Base-by-base conservation (phyloP, 2,888 invertebrate species). In the Axea sp. region DNA sequence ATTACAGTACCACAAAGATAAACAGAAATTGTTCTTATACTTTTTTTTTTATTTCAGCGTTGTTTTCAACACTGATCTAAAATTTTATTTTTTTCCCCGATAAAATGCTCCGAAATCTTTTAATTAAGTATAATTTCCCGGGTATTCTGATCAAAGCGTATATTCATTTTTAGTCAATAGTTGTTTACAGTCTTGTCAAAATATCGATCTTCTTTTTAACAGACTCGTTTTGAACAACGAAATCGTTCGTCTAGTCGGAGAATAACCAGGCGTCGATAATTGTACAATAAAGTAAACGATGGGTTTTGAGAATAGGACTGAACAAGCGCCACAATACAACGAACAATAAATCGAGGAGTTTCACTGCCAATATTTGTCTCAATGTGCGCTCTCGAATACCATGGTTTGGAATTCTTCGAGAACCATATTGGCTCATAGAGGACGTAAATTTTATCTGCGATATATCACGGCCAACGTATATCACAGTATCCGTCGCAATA, bases 331-430 rank as follows among this genome's bases (percentile, higher is more conserved):
- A 26, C 47, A 41, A 41, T 41, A 41, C 31, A 12, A 41, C 9
- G 31, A 7, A 14, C 41, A 26, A 62, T 62, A 51, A 62, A 62
- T 62, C 33, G 51, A 31, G 2, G 26, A 31, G 12, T 51, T 64
- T 43, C 41, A 39, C 41, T 64, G 37, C 51, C 62, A 64, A 64
- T 64, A 64, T 64, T 64, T 64, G 49, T 65, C 53, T 45, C 64
- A 53, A 53, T 64, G 43, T 35, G 35, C 12, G 53, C 28, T 41
- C 43, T 37, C 17, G 43, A 51, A 41, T 41, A 30, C 11, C 6
- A 15, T 19, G 43, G 62, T 51, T 64, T 33, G 33, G 43, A 26
- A 14, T 51, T 51, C 51, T 64, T 64, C 41, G 33, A 43, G 47
- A 64, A 33, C 51, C 30, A 51, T 64, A 64, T 51, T 65, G 65